Percentiles rank a stretch among this genome's conserved stretches.
phyloP scores from a whole-genome alignment of 2,888 invertebrate species.

The Nineta flava region DNA sequence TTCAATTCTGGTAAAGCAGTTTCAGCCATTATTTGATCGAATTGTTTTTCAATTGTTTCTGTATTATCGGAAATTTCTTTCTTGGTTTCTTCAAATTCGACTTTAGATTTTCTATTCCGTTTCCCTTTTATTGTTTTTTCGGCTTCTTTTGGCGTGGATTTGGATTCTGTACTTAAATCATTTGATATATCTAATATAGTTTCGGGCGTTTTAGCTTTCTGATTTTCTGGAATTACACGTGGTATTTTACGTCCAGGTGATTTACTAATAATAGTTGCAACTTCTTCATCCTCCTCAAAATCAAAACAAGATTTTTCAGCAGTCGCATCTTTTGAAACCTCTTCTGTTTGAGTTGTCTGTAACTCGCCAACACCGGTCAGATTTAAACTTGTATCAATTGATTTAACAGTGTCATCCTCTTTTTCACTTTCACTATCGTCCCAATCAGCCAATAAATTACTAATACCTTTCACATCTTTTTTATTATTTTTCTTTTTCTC shows the following conservation, averaged over 20 bases:
- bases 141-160: background rate
- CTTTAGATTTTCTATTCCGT: background rate
- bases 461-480: slow-evolving; percentile 25
- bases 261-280: slow-evolving; percentile 33
- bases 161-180: background rate
- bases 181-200: background rate
- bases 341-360: slow-evolving; percentile 15
- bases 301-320: slow-evolving; percentile 49
- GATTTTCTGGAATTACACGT: slow-evolving; percentile 29
- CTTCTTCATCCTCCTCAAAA: slow-evolving; percentile 60
- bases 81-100: background rate
- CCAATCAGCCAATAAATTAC: slow-evolving; percentile 63
- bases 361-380: slow-evolving; percentile 6
- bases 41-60: background rate
- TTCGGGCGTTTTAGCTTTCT: slow-evolving; percentile 8
- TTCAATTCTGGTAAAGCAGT: background rate
- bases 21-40: background rate
- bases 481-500: slow-evolving; percentile 24
- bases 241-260: slow-evolving; percentile 45
- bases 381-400: slow-evolving; percentile 9
- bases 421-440: slow-evolving; percentile 35
- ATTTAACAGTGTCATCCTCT: background rate
- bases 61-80: background rate
- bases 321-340: slow-evolving; percentile 3
- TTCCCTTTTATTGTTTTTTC: background rate